These are phyloP conservation scores for Sphecodes monilicornis DNA, from an alignment of 2,888 invertebrate genomes.

Conservation along the genomic window DNA sequence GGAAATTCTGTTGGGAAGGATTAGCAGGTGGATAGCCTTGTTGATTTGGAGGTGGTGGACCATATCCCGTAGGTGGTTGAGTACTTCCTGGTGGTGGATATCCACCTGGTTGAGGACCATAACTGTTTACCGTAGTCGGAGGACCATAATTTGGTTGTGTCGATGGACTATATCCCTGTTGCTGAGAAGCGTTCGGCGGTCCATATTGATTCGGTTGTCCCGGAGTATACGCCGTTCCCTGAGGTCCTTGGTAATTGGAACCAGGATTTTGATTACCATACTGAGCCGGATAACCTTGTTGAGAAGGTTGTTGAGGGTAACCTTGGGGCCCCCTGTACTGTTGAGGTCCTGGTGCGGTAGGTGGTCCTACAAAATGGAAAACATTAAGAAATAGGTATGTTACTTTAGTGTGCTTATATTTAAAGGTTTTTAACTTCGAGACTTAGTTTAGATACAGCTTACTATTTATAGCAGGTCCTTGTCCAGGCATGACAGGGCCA, in stretches of 20 bases:
- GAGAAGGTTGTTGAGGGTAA: constrained; percentile 89
- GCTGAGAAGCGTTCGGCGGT: constrained; percentile 87
- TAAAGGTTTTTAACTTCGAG: background rate
- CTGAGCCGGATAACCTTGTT: constrained; percentile 87
- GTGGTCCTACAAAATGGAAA: constrained; percentile 81
- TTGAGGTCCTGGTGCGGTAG: constrained; percentile 86
- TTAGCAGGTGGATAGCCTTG: constrained; percentile 88
- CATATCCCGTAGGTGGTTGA: constrained; percentile 87
- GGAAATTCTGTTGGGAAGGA: constrained; percentile 83
- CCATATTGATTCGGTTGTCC: constrained; percentile 88
- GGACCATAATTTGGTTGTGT: constrained; percentile 85
- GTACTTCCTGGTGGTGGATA: constrained; percentile 88
- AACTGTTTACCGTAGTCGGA: constrained; percentile 81
- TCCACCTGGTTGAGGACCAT: constrained; percentile 83
- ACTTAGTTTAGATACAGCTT: constrained; percentile 49
- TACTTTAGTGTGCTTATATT: background rate
- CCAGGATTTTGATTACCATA: constrained; percentile 86
- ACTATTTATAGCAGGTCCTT: constrained; percentile 85
- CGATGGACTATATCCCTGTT: constrained; percentile 88
- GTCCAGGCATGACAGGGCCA: constrained; percentile 87
- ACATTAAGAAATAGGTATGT: background rate
- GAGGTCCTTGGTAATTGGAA: constrained; percentile 88
- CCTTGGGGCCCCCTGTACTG: constrained; percentile 86
- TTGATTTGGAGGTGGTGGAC: constrained; percentile 88
- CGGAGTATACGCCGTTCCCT: constrained; percentile 83